Evolutionary conservation across 2,888 invertebrate genomes (phyloP), one percentile per base, ranked within the genome.

Genomic region (Heliconius charithonia): DNA sequence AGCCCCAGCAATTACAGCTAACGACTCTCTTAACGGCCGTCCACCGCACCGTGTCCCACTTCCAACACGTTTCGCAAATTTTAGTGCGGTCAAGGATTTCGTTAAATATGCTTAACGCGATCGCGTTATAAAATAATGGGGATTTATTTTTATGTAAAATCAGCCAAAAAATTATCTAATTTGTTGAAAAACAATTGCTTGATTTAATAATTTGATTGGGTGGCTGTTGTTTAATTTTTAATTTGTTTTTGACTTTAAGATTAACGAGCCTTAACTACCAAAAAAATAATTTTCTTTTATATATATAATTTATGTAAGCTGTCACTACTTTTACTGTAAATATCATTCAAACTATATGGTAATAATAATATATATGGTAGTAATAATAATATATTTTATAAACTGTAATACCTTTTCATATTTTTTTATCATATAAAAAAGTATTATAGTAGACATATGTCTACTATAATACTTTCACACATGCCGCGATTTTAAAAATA

Each of bases 1-100:
- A 12, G 45, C 29, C 32, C 7, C 32, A 72, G 76, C 69, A 77
- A 79, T 81, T 79, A 81, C 65, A 63, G 65, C 70, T 77, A 80
- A 76, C 73, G 73, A 77, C 71, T 79, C 59, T 32, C 67, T 67
- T 79, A 81, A 79, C 79, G 77, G 73, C 59, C 73, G 45, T 62
- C 65, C 75, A 76, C 79, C 81, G 65, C 77, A 75, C 62, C 71
- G 63, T 70, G 69, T 63, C 70, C 70, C 27, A 69, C 25, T 56
- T 62, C 51, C 69, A 76, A 32, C 76, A 70, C 70, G 77, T 69
- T 79, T 59, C 56, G 59, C 37, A 56, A 41, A 41, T 63, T 74
- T 74, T 63, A 37, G n/a, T 69, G 59, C 59, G 72, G 72, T 72
- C 72, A 59, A 72, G 72, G 32, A 59, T 59, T 59, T 16, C 41